These are phyloP conservation scores for Littorina saxatilis DNA, from an alignment of 1,140 invertebrate species.

Conservation along the genomic window DNA sequence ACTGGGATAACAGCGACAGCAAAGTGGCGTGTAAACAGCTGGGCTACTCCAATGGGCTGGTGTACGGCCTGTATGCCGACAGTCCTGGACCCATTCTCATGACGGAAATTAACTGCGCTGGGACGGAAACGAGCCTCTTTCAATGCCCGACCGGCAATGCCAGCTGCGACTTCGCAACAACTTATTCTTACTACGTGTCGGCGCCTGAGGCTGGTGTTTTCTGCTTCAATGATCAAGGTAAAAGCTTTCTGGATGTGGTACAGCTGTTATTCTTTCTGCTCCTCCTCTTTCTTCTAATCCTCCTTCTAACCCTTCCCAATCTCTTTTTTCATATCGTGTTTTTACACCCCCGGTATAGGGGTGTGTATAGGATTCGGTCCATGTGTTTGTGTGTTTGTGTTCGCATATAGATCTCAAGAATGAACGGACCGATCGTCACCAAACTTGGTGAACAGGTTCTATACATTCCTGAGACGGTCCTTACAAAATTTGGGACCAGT, in stretches of 20 bases:
- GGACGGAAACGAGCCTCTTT: conserved; percentile 49
- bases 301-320: too few species aligned
- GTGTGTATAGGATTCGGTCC: too few species aligned
- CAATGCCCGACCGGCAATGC: conserved; percentile 45
- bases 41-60: conserved; percentile 73
- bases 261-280: too few species aligned
- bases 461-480: too few species aligned
- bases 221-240: conserved; percentile 50
- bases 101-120: conserved; percentile 48
- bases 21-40: conserved; percentile 84
- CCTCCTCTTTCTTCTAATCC: too few species aligned
- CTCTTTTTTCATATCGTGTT: not conserved
- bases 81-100: conserved; percentile 51
- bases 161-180: conserved; percentile 44
- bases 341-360: too few species aligned
- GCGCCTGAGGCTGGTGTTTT: conserved; percentile 45
- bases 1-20: conserved; percentile 83
- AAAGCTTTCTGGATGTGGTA: conserved; percentile 16
- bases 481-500: too few species aligned
- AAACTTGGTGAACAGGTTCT: too few species aligned
- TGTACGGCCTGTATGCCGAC: conserved; percentile 39
- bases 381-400: too few species aligned
- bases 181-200: not conserved
- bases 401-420: too few species aligned
- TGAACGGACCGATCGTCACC: too few species aligned